Base-by-base conservation (phyloP, 2,113 vertebrate genomes). In the Neotoma lepida region DNA sequence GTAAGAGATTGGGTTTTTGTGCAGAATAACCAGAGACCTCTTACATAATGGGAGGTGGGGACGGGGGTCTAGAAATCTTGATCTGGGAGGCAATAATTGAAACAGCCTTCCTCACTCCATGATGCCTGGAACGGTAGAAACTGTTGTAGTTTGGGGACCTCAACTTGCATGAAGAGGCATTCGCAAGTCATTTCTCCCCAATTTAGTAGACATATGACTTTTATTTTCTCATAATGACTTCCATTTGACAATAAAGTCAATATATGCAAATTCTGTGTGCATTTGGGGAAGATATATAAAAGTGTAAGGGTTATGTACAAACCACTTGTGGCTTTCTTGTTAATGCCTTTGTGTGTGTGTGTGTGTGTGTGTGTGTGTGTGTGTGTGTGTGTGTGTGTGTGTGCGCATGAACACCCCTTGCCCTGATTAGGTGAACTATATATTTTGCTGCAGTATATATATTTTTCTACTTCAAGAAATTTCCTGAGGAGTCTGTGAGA, bases 181-280 rank as follows among this genome's bases (percentile, higher is more conserved):
- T 91, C 58, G 81, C 81, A 77, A 80, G 91, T 84, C 17, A 76
- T 78, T 89, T 81, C 35, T 95, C 81, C 84, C 17, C 63, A 28
- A 14, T 71, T 86, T 92, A 66, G 10, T 80, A 41, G 82, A 91
- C 54, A 88, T 51, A 41, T 66, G 71, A 54, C 39, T 93, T 90
- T 88, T 90, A 77, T 95, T 96, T 94, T 87, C 66, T 84, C 88
- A 12, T 92, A 63, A 90, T 88, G 74, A 66, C 77, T 91, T 87
- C 41, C 44, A 92, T 91, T 88, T 92, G 5, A 82, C 92, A 89
- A 76, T 91, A 94, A 88, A 70, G 46, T 90, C 68, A 89, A 76
- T 49, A 13, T 22, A 22, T 66, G 12, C 9, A 89, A 46, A 95
- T 85, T 96, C 84, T 87, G 14, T 33, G 71, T 89, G 30, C 56